Percentiles rank a stretch among this genome's conserved stretches.
Evolutionary conservation across 23 tunicate species (phyloP).

Genomic region (Pegea sp.): DNA sequence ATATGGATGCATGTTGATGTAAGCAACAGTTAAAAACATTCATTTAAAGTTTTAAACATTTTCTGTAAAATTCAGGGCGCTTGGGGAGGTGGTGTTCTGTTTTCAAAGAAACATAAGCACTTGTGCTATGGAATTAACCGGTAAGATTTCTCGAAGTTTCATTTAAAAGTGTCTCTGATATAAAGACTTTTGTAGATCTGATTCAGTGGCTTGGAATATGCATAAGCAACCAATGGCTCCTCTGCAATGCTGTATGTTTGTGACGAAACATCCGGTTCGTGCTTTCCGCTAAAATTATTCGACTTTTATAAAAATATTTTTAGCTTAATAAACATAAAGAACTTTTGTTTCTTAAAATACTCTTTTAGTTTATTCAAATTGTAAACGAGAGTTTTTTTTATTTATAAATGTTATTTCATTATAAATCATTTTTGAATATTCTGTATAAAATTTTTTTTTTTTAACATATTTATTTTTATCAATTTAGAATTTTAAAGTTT

Average conservation of each 20-base stretch:
- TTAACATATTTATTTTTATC: too few relatives aligned
- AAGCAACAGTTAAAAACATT: constrained; percentile 4
- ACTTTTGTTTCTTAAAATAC: neutral
- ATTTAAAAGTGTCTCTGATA: neutral
- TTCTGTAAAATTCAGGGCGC: constrained; percentile 21
- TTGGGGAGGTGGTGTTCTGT: constrained; percentile 57
- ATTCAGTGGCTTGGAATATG: constrained; percentile 60
- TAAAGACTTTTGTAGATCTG: constrained; percentile 7
- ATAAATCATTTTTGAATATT: too few relatives aligned
- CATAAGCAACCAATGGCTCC: constrained; percentile 81
- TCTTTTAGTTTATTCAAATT: neutral
- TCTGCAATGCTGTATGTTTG: constrained; percentile 39
- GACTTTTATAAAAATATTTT: neutral
- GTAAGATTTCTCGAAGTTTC: constrained; percentile 1
- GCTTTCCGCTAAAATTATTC: too few relatives aligned
- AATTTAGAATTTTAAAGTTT: too few relatives aligned
- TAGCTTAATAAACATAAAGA: neutral
- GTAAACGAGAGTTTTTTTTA: too few relatives aligned
- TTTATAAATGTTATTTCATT: too few relatives aligned
- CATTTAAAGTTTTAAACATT: neutral
- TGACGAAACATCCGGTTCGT: constrained; percentile 49
- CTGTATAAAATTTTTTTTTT: too few relatives aligned
- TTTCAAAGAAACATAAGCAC: constrained; percentile 32
- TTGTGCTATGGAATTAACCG: constrained; percentile 37
- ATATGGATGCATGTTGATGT: constrained; percentile 73